Percentiles rank a stretch among this genome's conserved stretches.
These are phyloP conservation scores for Platysternon megacephalum DNA, from an alignment of 2,113 vertebrate genomes.

Conservation along the genomic window DNA sequence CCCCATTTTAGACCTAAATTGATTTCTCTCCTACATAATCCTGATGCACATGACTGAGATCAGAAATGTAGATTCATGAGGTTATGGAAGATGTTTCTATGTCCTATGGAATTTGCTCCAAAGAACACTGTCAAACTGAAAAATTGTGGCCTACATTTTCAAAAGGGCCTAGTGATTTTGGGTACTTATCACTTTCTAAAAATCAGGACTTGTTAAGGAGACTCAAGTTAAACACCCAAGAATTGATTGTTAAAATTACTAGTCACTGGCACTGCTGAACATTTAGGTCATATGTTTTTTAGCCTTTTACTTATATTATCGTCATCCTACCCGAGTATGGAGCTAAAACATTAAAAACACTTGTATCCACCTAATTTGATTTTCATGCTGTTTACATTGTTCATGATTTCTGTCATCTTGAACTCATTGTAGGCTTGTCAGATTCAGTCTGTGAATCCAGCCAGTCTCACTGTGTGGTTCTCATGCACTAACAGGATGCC, in stretches of 20 bases:
- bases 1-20: not conserved
- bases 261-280: not conserved
- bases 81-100: not conserved
- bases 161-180: not conserved
- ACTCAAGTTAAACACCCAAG: not conserved
- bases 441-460: conserved; percentile 32
- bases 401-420: conserved; percentile 43
- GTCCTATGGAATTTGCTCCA: conserved; percentile 12
- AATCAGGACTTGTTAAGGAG: not conserved
- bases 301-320: not conserved
- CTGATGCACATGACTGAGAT: not conserved
- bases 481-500: not conserved
- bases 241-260: not conserved
- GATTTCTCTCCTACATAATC: not conserved
- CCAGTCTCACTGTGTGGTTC: not conserved
- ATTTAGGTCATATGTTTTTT: not conserved
- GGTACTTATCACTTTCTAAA: not conserved
- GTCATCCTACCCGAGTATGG: not conserved
- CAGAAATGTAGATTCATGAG: not conserved
- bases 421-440: conserved; percentile 1
- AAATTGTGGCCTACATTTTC: not conserved
- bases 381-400: conserved; percentile 26
- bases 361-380: conserved; percentile 31
- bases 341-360: not conserved
- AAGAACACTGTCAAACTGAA: not conserved